phyloP scores from a whole-genome alignment of 2,797 vertebrate species.

The Buceros bicornis region DNA sequence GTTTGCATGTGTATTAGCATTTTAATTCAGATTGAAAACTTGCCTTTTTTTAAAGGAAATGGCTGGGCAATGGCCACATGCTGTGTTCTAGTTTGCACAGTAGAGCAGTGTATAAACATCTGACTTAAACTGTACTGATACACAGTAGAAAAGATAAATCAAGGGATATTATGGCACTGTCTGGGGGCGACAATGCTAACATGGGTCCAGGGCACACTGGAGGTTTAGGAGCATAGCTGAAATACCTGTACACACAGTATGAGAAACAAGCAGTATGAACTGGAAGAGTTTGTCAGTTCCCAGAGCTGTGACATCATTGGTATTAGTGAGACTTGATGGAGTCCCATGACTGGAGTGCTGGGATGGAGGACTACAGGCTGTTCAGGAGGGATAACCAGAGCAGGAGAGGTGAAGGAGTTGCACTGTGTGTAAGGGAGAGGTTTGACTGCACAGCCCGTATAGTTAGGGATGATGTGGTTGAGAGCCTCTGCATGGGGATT shows the following conservation, averaged over 20 bases:
- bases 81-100: neutral
- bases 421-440: neutral
- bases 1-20: neutral
- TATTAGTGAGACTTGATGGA: neutral
- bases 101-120: neutral
- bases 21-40: neutral
- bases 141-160: neutral
- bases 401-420: neutral
- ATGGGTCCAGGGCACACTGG: neutral
- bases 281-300: neutral
- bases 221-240: neutral
- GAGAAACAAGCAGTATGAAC: neutral
- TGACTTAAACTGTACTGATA: neutral
- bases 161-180: neutral
- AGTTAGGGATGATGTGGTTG: neutral
- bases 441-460: neutral
- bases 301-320: neutral
- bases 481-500: neutral
- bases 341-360: neutral
- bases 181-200: neutral
- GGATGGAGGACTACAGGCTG: neutral
- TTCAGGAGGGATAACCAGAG: neutral
- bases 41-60: neutral
- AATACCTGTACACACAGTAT: neutral
- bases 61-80: neutral